Evolutionary conservation across 2,113 vertebrate species (phyloP).

Genomic region (Platysteira castanea): DNA sequence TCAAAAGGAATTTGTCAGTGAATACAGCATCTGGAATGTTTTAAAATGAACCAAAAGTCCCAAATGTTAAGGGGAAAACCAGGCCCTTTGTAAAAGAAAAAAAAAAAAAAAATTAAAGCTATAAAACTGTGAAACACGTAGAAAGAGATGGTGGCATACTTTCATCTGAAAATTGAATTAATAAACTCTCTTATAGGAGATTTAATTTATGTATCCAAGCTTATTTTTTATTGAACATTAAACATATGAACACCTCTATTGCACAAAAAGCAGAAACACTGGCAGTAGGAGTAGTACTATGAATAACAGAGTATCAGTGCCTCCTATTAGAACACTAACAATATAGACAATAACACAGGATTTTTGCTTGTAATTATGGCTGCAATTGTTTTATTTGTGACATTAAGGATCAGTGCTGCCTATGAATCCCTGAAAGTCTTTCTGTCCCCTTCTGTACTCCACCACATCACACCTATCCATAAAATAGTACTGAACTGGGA

Average conservation of each 20-base stretch:
- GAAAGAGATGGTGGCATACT: not conserved
- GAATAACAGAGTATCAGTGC: not conserved
- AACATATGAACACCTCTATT: not conserved
- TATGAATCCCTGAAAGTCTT: not conserved
- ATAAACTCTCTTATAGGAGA: not conserved
- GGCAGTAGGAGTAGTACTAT: not conserved
- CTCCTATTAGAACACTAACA: not conserved
- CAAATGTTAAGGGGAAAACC: not conserved
- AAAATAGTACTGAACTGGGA: not conserved
- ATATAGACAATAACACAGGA: not conserved
- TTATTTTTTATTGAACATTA: not conserved
- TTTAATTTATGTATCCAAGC: not conserved
- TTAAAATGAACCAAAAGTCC: not conserved
- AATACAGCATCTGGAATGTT: slow-evolving; percentile 42
- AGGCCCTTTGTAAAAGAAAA: not conserved
- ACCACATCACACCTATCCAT: not conserved
- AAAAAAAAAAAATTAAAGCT: no score
- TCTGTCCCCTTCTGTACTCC: not conserved
- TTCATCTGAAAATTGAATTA: not conserved
- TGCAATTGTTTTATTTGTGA: not conserved
- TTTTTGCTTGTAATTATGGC: not conserved
- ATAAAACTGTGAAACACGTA: not conserved
- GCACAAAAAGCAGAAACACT: not conserved
- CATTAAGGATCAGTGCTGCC: not conserved
- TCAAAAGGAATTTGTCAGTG: not conserved